Evolutionary conservation across 2,113 vertebrate species (phyloP), one percentile per base, ranked within the genome.

Genomic region (Tretioscincus oriximinensis): DNA sequence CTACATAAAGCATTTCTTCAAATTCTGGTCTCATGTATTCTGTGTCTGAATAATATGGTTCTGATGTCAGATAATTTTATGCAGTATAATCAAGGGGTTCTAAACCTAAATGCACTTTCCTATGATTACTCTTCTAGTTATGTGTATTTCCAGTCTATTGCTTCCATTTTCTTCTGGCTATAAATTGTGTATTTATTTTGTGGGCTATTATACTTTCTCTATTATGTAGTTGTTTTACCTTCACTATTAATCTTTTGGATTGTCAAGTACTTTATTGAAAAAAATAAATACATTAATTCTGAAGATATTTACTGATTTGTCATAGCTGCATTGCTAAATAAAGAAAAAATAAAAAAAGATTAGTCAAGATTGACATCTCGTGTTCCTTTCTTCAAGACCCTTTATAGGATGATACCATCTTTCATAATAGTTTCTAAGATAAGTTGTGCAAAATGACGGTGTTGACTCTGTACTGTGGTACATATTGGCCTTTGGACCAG

Each of bases 251-350:
- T 81, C 61, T 54, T 58, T 14, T 66, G 45, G 29, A 24, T 73
- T 80, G 70, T 73, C 78, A 80, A 80, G 73, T 73, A 21, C 41
- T 49, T n/a, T 49, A 70, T 22, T 20, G 63, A 74, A 78, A 74
- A n/a, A 74, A 73, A 24, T 73, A 73, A 73, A 70, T 24, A 73
- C 47, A 64, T 73, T 73, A 73, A 29, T 35, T 35, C 71, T 35
- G 54, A n/a, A 51, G 28, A 51, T 66, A 66, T 81, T 73, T 47
- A 81, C 28, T 54, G 22, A 74, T 73, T 20, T 54, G 61, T 81
- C 63, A 81, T 73, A 9, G 29, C 29, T 66, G 45, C 66, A 81
- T 66, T 74, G 35, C 47, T 49, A 20, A 9, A 65, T 51, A 73
- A 49, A 41, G 35, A 41, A 41, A 72, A 70, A n/a, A 54, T 29